Conservation (phyloP, 2,113 vertebrate genomes). For the Gymnobelideus leadbeateri region DNA sequence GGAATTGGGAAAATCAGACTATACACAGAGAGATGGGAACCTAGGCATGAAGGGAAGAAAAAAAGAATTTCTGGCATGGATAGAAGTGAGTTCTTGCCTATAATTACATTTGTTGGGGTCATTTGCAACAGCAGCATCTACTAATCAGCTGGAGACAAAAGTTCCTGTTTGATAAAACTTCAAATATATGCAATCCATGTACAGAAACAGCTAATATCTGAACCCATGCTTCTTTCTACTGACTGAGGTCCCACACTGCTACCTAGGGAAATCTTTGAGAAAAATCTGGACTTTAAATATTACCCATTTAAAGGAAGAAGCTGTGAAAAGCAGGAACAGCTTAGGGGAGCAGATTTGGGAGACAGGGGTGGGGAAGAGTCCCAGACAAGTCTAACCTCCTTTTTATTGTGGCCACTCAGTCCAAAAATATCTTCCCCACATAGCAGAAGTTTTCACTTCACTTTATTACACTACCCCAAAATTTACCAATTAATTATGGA, state of each 20-base stretch:
- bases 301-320: background rate
- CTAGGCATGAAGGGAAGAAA: background rate
- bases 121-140: background rate
- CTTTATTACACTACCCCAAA: background rate
- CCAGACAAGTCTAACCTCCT: background rate
- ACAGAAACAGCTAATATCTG: background rate
- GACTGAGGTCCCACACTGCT: background rate
- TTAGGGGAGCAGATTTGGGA: background rate
- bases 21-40: conserved; percentile 16
- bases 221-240: background rate
- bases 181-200: background rate
- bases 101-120: background rate
- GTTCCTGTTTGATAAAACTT: background rate
- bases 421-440: background rate
- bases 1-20: no score
- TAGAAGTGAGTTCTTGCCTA: conserved; percentile 11
- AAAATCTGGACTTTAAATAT: background rate
- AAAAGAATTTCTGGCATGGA: background rate
- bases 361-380: background rate
- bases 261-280: background rate
- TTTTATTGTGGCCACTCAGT: background rate
- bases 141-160: background rate
- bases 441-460: background rate
- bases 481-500: background rate
- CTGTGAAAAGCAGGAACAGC: background rate